Base-by-base conservation (phyloP, 2,797 vertebrate genomes). In the Antennarius maculatus region DNA sequence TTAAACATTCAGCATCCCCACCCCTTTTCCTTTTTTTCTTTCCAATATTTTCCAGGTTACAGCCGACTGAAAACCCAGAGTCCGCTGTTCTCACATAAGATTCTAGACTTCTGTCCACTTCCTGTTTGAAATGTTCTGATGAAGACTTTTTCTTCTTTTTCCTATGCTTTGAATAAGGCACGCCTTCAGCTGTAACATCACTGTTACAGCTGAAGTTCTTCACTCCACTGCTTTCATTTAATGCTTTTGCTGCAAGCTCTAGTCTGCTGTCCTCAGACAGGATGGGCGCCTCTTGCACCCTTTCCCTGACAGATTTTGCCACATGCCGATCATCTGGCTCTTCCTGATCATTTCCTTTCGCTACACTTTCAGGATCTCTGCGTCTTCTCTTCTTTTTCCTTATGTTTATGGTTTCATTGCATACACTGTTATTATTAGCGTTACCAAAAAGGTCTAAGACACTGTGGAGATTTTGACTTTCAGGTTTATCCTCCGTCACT, bases 121-220 rank as follows among this genome's bases (percentile, higher is more conserved):
- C 45, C 31, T 61, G 29, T 34, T 12, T 4, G 0, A 16, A 1
- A 14, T 48, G 47, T 5, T 58, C 57, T 16, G 43, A 28, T 23
- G 29, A 14, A 3, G 5, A n/a, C n/a, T 59, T 54, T 49, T 73
- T 70, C 15, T 11, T 66, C 6, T 61, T 80, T 84, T 48, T 66
- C 77, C 17, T 39, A 58, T 14, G 18, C 53, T 75, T 55, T 52
- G 31, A 23, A 47, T 62, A 4, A 0, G 27, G 10, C 29, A 18
- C 7, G 14, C 34, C 37, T 15, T 16, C 39, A 11, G 53, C 54
- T 27, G 18, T 18, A 6, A 45, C 15, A 3, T 18, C 5, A 2
- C 15, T 34, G 42, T 11, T 0, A 11, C 7, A 6, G 2, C 13
- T 49, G 11, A 2, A 48, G 2, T 63, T 46, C 41, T 50, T 55